Evolutionary conservation across 1,140 invertebrate species (phyloP), one percentile per base, ranked within the genome.

Genomic region (Anastatus disparis): DNA sequence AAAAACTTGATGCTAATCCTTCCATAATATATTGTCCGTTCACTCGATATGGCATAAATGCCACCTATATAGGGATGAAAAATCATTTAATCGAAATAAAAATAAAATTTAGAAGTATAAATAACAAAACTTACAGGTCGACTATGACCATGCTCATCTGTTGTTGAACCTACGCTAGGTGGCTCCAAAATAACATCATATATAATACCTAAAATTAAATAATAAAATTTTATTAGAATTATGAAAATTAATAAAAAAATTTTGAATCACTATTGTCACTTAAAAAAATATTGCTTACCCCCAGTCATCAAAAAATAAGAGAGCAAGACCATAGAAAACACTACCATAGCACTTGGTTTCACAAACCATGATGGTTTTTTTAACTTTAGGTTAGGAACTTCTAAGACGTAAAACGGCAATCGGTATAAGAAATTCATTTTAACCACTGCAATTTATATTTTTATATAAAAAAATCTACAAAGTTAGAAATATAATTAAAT

Each of bases 1-100:
- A 88, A 80, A 99, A 99, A 85, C 95, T 97, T 26, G 96, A 96
- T 13, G 97, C 97, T 65, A 99, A 85, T 1, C 97, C 97, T 88
- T 99, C 97, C 95, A 99, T 97, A 42, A 99, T 99, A 80, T 99
- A 99, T 83, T 99, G 97, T 0, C 97, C 97, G 87, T 99, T 99
- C 0, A 99, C 96, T 76, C 97, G 87, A 82, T 98, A 98, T 0
- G 97, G 96, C 96, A 99, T 98, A 82, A 99, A 99, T 2, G 97
- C 97, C 13, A 99, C 94, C 93, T 94, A 75, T 35, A 68, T 59
- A 59, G 64, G 69, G 63, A 62, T 64, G 40, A 50, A 15, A 44
- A 44, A 31, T 4, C 2, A 27, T 13, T 3, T 50, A 26, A 1
- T 29, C 40, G 29, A 48, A 42, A 73, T 40, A 74, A 6, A 35